phyloP scores from a whole-genome alignment of 2,113 vertebrate species.

The Heterotis niloticus region DNA sequence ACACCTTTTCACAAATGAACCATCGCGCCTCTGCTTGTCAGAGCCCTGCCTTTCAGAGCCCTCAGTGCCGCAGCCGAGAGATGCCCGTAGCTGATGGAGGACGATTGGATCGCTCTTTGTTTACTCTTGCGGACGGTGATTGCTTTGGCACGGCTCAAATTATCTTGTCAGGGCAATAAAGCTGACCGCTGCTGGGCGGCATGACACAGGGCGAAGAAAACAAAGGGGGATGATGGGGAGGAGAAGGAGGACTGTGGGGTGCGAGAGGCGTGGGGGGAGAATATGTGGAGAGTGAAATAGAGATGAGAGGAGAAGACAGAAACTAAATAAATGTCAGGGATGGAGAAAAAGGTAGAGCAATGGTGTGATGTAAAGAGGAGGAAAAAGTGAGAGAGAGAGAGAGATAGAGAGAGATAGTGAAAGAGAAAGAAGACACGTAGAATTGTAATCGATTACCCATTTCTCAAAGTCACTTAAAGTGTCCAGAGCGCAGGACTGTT shows the following conservation, averaged over 20 bases:
- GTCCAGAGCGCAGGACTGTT: conserved; percentile 69
- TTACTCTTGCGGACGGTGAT: conserved; percentile 52
- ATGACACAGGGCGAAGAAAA: conserved; percentile 27
- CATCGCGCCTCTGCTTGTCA: not conserved
- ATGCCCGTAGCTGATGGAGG: not conserved
- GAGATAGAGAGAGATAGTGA: not conserved
- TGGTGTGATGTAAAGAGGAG: not conserved
- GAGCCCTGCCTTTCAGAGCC: not conserved
- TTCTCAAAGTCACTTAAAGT: conserved; percentile 90
- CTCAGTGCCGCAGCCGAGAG: not conserved
- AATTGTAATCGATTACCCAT: conserved; percentile 92
- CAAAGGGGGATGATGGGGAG: conserved; percentile 29
- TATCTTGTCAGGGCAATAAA: conserved; percentile 68
- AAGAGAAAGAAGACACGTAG: conserved; percentile 52
- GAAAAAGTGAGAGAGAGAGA: conserved; percentile 7
- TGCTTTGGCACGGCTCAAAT: conserved; percentile 64
- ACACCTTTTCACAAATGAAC: not conserved
- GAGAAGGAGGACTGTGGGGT: conserved; percentile 30
- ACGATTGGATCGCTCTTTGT: conserved; percentile 58
- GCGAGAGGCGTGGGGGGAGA: conserved; percentile 30
- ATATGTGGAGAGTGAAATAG: conserved; percentile 27
- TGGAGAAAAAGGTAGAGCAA: not conserved
- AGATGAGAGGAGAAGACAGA: conserved; percentile 14
- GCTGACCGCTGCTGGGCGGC: conserved; percentile 38
- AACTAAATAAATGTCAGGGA: conserved; percentile 1